Evolutionary conservation across 2,797 vertebrate species (phyloP).

Genomic region (Periparus ater): DNA sequence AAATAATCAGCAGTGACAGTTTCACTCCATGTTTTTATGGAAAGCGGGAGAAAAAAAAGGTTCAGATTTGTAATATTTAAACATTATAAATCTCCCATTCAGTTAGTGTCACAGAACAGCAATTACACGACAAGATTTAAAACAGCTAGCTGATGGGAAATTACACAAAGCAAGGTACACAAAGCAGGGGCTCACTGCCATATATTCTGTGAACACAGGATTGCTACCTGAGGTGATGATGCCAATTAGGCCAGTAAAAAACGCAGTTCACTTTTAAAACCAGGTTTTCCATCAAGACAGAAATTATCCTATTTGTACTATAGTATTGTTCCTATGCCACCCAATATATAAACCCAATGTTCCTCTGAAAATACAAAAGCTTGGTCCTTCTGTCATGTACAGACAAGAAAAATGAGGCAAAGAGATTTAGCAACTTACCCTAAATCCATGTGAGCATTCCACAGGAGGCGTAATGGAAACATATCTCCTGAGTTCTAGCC

Average conservation of each 20-base stretch:
- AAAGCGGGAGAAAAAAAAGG: neutral
- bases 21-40: neutral
- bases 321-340: neutral
- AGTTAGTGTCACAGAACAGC: neutral
- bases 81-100: neutral
- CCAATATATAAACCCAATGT: neutral
- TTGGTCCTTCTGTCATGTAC: neutral
- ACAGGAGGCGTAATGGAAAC: neutral
- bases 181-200: neutral
- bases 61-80: neutral
- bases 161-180: neutral
- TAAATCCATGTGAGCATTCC: conserved; percentile 10
- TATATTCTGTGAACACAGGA: neutral
- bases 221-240: neutral
- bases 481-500: neutral
- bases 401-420: neutral
- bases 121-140: neutral
- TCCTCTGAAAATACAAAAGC: neutral
- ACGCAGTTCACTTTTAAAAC: neutral
- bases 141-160: neutral
- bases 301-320: neutral
- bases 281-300: neutral
- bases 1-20: conserved; percentile 17
- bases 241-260: neutral
- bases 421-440: neutral